Conservation (phyloP, 1,140 invertebrate genomes). For the Leguminivora glycinivorella region DNA sequence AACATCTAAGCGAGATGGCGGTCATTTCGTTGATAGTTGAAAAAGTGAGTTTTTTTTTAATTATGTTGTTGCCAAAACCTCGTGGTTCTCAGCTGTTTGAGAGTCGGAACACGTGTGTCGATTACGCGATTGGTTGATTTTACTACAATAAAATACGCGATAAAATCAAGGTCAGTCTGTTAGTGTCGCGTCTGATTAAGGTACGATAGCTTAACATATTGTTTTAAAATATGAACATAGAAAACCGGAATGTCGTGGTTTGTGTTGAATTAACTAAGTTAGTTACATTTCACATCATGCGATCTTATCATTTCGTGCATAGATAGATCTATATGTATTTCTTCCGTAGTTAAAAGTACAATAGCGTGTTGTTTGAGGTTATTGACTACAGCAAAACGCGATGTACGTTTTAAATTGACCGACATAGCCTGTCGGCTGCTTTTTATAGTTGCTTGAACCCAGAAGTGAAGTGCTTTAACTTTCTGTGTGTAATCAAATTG, state of each 20-base stretch:
- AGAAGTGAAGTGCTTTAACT: constrained; percentile 11
- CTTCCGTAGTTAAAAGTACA: background rate
- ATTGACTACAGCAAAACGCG: background rate
- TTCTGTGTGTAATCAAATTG: constrained; percentile 4
- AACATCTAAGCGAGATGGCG: constrained; percentile 2
- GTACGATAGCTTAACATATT: background rate
- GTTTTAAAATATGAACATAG: background rate
- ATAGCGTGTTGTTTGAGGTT: constrained; percentile 12
- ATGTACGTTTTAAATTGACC: background rate
- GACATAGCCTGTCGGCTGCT: background rate
- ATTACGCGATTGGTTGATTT: constrained; percentile 17
- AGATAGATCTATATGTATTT: constrained; percentile 4
- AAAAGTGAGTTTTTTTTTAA: constrained; percentile 26
- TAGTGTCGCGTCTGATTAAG: background rate
- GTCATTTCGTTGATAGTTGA: constrained; percentile 23
- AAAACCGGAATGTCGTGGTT: background rate
- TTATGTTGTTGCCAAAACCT: constrained; percentile 22
- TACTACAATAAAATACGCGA: constrained; percentile 18
- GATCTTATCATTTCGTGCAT: constrained; percentile 2
- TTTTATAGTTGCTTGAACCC: background rate
- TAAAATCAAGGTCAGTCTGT: constrained; percentile 23
- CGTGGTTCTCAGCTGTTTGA: constrained; percentile 22
- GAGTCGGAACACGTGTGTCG: constrained; percentile 5
- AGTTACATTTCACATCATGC: background rate
- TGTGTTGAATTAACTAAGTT: background rate